Percentiles rank a stretch among this genome's conserved stretches.
Conservation (phyloP, 2,888 invertebrate genomes). For the Tryphoninae sp. region DNA sequence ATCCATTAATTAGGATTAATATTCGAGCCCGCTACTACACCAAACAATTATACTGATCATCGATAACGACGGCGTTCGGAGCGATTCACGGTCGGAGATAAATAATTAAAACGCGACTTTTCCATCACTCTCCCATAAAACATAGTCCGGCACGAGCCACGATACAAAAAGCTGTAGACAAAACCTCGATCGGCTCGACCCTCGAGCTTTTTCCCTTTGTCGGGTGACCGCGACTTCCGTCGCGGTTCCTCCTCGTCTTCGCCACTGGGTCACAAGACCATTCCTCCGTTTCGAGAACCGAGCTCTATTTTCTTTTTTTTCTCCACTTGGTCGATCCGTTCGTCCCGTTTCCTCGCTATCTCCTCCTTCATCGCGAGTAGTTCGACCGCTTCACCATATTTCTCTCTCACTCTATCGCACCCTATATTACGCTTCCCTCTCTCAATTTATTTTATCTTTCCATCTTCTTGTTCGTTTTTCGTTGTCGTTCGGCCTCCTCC, state of each 20-base stretch:
- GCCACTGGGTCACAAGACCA: constrained; percentile 31
- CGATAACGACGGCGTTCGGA: not conserved
- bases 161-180: constrained; percentile 4
- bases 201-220: not conserved
- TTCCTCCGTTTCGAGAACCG: constrained; percentile 5
- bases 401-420: constrained; percentile 12
- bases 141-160: constrained; percentile 4
- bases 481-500: not conserved
- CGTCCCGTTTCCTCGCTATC: not conserved
- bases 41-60: no score
- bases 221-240: not conserved
- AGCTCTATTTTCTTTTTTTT: constrained; percentile 29
- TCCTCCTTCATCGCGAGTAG: not conserved
- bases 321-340: not conserved
- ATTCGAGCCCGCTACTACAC: not conserved
- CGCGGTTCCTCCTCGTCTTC: not conserved
- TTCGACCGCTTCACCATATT: constrained; percentile 23
- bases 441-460: constrained; percentile 37
- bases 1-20: constrained; percentile 52
- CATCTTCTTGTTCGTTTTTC: not conserved
- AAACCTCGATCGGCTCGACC: constrained; percentile 8
- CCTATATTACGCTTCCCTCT: constrained; percentile 4
- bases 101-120: constrained; percentile 20
- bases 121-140: constrained; percentile 30
- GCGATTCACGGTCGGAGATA: constrained; percentile 26